These are phyloP conservation scores for Takifugu ocellatus DNA, from an alignment of 2,797 vertebrate species.

Conservation along the genomic window DNA sequence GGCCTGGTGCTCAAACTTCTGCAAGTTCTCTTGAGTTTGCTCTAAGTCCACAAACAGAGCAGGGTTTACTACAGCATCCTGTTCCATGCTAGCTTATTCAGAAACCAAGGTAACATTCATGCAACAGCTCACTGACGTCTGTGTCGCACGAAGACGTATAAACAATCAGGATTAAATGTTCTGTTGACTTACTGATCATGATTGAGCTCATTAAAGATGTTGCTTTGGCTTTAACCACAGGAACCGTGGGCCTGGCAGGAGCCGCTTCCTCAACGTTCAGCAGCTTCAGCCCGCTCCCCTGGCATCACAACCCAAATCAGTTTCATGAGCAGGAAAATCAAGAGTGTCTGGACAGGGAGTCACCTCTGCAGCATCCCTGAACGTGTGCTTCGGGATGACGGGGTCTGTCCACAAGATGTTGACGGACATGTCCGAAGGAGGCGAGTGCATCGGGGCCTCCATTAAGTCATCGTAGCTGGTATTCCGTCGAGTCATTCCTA, in stretches of 20 bases:
- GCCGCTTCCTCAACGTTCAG: constrained; percentile 34
- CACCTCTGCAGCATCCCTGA: constrained; percentile 86
- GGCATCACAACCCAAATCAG: neutral
- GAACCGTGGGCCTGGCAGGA: constrained; percentile 44
- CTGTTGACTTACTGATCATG: constrained; percentile 85
- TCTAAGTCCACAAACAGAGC: constrained; percentile 68
- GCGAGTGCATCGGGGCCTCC: constrained; percentile 85
- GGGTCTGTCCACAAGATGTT: constrained; percentile 88
- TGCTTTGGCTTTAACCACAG: constrained; percentile 77
- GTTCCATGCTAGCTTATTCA: neutral
- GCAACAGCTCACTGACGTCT: neutral
- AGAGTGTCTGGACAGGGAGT: neutral
- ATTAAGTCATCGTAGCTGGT: constrained; percentile 91
- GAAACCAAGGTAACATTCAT: neutral
- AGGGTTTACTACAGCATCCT: neutral
- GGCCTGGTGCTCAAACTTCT: constrained; percentile 90
- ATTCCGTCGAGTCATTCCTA: constrained; percentile 80
- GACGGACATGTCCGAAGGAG: constrained; percentile 82
- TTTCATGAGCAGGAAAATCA: neutral
- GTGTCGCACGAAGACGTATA: neutral
- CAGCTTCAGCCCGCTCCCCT: constrained; percentile 21
- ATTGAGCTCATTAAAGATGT: constrained; percentile 87
- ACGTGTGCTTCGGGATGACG: constrained; percentile 88
- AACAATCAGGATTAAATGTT: neutral
- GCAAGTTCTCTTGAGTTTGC: constrained; percentile 90